phyloP scores from a whole-genome alignment of 2,888 invertebrate genomes.

The Baccha elongata region DNA sequence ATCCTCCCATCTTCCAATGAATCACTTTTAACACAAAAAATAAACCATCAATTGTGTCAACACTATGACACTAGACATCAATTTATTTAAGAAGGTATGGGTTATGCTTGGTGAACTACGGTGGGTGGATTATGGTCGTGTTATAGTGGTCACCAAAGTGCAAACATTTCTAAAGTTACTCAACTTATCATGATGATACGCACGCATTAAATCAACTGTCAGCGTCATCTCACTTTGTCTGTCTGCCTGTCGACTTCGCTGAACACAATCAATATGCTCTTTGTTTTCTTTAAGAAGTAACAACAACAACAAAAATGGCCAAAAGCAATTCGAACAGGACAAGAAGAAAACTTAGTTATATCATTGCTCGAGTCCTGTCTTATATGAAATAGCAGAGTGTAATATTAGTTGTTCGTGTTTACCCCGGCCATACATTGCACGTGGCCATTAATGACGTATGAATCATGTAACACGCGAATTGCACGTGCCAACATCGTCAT shows the following conservation, averaged over 20 bases:
- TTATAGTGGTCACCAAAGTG: conserved; percentile 67
- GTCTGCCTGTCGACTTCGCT: conserved; percentile 61
- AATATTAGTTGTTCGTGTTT: conserved; percentile 74
- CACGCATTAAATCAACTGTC: conserved; percentile 70
- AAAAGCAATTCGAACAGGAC: conserved; percentile 45
- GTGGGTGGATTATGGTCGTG: conserved; percentile 48
- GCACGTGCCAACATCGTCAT: conserved; percentile 77
- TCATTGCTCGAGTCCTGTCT: conserved; percentile 24
- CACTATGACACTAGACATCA: neutral
- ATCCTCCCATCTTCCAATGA: conserved; percentile 13
- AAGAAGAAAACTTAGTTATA: conserved; percentile 45
- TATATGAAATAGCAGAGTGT: conserved; percentile 36
- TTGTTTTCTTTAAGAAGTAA: conserved; percentile 80
- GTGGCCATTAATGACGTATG: conserved; percentile 83
- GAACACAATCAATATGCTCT: conserved; percentile 80
- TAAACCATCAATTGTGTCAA: conserved; percentile 31
- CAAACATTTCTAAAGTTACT: conserved; percentile 36
- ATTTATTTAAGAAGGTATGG: neutral
- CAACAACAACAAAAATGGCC: conserved; percentile 48
- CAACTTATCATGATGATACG: conserved; percentile 41
- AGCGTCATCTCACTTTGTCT: conserved; percentile 52
- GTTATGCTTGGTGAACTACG: neutral
- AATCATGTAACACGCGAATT: conserved; percentile 83
- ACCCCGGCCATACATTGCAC: conserved; percentile 77
- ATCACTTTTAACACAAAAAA: neutral